phyloP scores from a whole-genome alignment of 2,888 invertebrate species.

The Protodeltote pygarga region DNA sequence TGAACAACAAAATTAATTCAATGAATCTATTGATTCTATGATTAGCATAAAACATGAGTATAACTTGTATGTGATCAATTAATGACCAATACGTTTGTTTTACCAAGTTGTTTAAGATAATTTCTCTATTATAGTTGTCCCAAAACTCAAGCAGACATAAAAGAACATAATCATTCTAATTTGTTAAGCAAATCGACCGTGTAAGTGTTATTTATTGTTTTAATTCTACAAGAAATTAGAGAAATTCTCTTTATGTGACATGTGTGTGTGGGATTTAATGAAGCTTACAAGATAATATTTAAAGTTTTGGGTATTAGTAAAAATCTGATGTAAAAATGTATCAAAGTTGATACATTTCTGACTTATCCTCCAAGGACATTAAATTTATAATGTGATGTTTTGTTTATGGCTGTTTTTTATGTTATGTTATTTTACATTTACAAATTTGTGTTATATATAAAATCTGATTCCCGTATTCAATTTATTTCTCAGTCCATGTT shows the following conservation, averaged over 20 bases:
- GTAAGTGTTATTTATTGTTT: conserved; percentile 15
- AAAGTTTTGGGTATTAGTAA: no score
- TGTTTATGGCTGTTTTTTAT: no score
- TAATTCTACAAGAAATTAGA: conserved; percentile 7
- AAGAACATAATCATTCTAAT: conserved; percentile 15
- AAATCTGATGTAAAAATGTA: no score
- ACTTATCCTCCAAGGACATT: no score
- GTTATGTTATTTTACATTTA: no score
- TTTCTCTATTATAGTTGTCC: background rate
- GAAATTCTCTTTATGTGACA: conserved; percentile 3
- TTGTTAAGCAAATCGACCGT: conserved; percentile 33
- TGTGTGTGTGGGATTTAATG: background rate
- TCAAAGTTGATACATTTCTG: no score
- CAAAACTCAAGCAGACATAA: background rate
- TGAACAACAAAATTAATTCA: background rate
- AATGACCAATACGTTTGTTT: background rate
- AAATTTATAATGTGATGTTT: no score
- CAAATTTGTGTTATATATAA: no score
- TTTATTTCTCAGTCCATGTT: background rate
- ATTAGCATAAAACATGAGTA: background rate
- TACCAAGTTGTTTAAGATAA: background rate
- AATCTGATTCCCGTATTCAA: no score
- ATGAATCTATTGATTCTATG: background rate
- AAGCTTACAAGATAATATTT: no score
- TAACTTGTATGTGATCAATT: background rate